Evolutionary conservation across 2,113 vertebrate genomes (phyloP), one percentile per base, ranked within the genome.

Genomic region (Condylura cristata): DNA sequence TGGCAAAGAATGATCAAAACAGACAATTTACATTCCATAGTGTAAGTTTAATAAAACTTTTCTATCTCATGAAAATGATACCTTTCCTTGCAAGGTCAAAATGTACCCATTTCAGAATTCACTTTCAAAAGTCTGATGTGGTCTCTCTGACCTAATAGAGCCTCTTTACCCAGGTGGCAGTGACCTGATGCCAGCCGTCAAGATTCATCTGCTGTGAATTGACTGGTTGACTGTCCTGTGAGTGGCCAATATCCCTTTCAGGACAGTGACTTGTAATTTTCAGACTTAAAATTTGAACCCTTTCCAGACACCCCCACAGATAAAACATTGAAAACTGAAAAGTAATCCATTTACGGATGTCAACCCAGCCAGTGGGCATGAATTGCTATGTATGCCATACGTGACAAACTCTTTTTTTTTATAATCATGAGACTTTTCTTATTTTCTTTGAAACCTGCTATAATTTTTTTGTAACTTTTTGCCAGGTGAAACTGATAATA

Each of bases 361-460:
- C 90, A 91, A 58, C 18, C 63, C 8, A 89, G 78, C 37, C 37
- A 32, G 70, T 82, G 91, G 85, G 70, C 87, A 71, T 66, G 16
- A 82, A 89, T 89, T 89, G 53, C 76, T 65, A n/a, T 93, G 74
- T 65, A n/a, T 93, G 74, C 34, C 81, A 20, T 2, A 6, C 92
- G 81, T 95, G 86, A 96, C 63, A 92, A 92, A 95, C 93, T 78
- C 58, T 48, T 89, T 75, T 93, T 96, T 75, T 93, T 96, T 97
- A 92, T 86, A 17, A 75, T 30, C 44, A 86, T 89, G 65, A 89
- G 12, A 81, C 24, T 76, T 68, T 87, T 41, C 85, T 97, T 96
- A 39, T 75, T 97, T 93, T 90, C 86, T 83, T 84, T 37, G 96
- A 97, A 97, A 89, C 44, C 91, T 94, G 78, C 94, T 58, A 63